A percentile compares a stretch with the other conserved stretches of the same genome.
These are phyloP conservation scores for Perizoma affinitatum DNA, from an alignment of 2,888 invertebrate species.

Conservation along the genomic window DNA sequence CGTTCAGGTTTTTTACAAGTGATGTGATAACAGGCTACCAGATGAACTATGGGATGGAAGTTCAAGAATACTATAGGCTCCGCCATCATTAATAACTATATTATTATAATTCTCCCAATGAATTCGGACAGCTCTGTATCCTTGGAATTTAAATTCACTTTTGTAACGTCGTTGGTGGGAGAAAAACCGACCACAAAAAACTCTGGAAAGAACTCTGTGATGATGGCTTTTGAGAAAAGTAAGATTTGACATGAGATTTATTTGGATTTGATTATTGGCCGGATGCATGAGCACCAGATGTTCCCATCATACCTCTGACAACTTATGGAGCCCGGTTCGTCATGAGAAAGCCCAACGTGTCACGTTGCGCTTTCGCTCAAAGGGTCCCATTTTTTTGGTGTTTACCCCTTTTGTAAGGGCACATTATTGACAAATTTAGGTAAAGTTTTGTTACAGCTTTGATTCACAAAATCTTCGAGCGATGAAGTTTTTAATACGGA, in stretches of 20 bases:
- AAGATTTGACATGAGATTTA: not conserved
- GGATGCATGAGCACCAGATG: conserved; percentile 4
- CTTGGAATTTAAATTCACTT: conserved; percentile 9
- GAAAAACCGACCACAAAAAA: not conserved
- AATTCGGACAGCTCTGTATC: conserved; percentile 13
- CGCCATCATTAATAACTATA: conserved; percentile 12
- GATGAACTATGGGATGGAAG: conserved; percentile 2
- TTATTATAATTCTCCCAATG: conserved; percentile 2
- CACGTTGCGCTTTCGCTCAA: not conserved
- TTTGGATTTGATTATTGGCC: not conserved
- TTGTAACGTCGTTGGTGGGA: conserved; percentile 9
- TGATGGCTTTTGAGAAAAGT: conserved; percentile 47
- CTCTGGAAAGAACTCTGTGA: conserved; percentile 2
- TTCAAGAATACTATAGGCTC: conserved; percentile 10
- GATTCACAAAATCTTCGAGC: too few relatives aligned
- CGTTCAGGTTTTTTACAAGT: not conserved
- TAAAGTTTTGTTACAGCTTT: too few relatives aligned
- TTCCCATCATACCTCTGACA: conserved; percentile 12
- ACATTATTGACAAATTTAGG: too few relatives aligned
- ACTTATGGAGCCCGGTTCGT: conserved; percentile 29
- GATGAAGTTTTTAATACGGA: too few relatives aligned
- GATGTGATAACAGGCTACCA: conserved; percentile 7
- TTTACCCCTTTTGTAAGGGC: too few relatives aligned
- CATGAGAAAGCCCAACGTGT: conserved; percentile 27
- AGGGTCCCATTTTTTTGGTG: too few relatives aligned